Conservation (phyloP, 2,888 invertebrate species). For the Drosophila atripex region DNA sequence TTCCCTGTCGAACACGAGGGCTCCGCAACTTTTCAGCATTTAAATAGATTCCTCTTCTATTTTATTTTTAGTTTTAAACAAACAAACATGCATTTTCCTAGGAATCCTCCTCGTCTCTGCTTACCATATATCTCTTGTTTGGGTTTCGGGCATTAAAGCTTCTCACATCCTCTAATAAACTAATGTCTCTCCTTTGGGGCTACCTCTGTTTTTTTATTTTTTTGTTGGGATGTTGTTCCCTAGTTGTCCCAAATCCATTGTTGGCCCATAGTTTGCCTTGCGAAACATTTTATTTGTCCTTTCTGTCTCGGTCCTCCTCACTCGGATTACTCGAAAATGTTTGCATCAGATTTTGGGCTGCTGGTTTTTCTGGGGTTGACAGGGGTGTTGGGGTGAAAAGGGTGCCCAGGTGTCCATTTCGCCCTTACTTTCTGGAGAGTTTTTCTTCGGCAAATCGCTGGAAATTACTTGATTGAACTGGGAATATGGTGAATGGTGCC, state of each 20-base stretch:
- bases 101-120: constrained; percentile 36
- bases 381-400: constrained; percentile 16
- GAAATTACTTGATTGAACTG: constrained; percentile 45
- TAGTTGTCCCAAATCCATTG: constrained; percentile 67
- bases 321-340: constrained; percentile 49
- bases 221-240: background rate
- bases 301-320: constrained; percentile 14
- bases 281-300: constrained; percentile 60
- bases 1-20: constrained; percentile 56
- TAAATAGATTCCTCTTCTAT: constrained; percentile 60
- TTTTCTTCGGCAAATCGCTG: constrained; percentile 6
- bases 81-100: constrained; percentile 38
- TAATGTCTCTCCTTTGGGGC: constrained; percentile 62
- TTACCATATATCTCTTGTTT: constrained; percentile 51
- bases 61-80: constrained; percentile 26
- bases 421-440: constrained; percentile 15
- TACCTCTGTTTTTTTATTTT: constrained; percentile 3
- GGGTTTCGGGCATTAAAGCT: constrained; percentile 63
- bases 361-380: background rate
- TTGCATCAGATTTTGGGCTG: constrained; percentile 34
- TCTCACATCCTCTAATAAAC: constrained; percentile 67
- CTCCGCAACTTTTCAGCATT: constrained; percentile 60
- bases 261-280: constrained; percentile 59
- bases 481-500: constrained; percentile 33
- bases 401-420: constrained; percentile 37